Conservation (phyloP, 2,888 invertebrate genomes). For the Campoplex nolae region DNA sequence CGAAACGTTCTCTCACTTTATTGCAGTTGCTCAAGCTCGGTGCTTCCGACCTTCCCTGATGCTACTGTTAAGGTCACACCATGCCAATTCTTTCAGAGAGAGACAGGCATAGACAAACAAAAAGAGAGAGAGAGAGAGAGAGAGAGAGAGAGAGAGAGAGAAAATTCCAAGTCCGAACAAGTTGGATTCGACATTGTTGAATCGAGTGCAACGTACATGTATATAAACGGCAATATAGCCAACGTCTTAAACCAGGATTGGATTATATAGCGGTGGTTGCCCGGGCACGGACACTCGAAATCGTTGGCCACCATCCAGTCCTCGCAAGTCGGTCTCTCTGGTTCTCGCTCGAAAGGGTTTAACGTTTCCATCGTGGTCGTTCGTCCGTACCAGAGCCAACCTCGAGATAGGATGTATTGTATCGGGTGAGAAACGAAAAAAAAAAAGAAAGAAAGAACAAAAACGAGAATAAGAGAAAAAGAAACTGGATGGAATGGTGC, state of each 20-base stretch:
- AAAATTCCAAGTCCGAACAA: constrained; percentile 36
- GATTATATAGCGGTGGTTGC: constrained; percentile 59
- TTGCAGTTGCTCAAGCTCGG: not conserved
- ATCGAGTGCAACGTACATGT: constrained; percentile 35
- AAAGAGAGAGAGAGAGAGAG: not conserved
- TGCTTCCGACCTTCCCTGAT: constrained; percentile 30
- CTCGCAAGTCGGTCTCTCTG: constrained; percentile 43
- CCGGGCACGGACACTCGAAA: constrained; percentile 69
- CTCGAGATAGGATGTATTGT: constrained; percentile 51
- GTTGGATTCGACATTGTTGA: constrained; percentile 52
- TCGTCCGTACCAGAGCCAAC: constrained; percentile 61
- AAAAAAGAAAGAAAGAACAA: constrained; percentile 65
- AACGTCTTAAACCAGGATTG: constrained; percentile 69
- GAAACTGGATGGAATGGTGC: constrained; percentile 48
- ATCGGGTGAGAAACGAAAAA: constrained; percentile 59
- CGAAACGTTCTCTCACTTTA: not conserved
- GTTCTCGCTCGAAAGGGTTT: constrained; percentile 66
- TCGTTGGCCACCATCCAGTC: constrained; percentile 79
- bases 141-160: not conserved
- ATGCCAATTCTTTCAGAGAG: constrained; percentile 20
- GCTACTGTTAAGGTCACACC: constrained; percentile 16
- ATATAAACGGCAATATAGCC: constrained; percentile 29
- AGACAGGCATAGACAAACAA: not conserved
- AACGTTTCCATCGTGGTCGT: constrained; percentile 74
- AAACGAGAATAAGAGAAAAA: constrained; percentile 45